phyloP scores from a whole-genome alignment of 2,888 invertebrate species.

The Scelioninae gen. 2 region DNA sequence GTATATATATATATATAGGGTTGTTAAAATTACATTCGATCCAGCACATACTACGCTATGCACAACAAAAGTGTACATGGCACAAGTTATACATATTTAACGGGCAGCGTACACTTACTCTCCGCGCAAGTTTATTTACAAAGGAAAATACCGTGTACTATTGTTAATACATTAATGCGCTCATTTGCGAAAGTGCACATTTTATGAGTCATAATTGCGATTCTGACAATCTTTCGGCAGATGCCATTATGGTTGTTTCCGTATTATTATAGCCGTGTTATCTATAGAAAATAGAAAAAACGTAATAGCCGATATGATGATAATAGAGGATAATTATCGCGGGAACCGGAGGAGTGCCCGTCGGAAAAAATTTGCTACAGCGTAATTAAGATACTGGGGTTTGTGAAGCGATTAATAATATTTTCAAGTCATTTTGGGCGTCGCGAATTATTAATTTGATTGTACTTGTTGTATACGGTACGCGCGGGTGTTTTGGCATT shows the following conservation, averaged over 20 bases:
- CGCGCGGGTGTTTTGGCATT: too few species aligned
- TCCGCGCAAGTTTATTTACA: conserved; percentile 51
- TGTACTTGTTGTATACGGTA: too few species aligned
- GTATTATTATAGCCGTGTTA: conserved; percentile 29
- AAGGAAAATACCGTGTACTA: conserved; percentile 47
- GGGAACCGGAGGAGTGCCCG: conserved; percentile 7
- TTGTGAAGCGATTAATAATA: conserved; percentile 23
- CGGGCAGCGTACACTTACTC: conserved; percentile 44
- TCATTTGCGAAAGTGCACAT: conserved; percentile 53
- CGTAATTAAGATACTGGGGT: conserved; percentile 30
- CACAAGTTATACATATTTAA: conserved; percentile 50
- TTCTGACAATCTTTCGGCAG: conserved; percentile 41
- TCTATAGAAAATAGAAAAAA: conserved; percentile 45
- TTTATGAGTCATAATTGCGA: conserved; percentile 55
- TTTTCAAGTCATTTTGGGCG: conserved; percentile 4
- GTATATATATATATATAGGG: conserved; percentile 49
- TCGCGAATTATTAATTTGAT: not conserved
- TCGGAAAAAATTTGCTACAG: conserved; percentile 12
- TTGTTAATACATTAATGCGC: conserved; percentile 56
- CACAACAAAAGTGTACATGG: conserved; percentile 50
- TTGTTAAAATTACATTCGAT: conserved; percentile 55
- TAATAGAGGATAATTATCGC: conserved; percentile 31
- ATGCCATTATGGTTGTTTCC: conserved; percentile 38
- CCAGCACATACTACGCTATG: conserved; percentile 46
- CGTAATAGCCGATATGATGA: conserved; percentile 38